Evolutionary conservation across 2,113 vertebrate genomes (phyloP), one percentile per base, ranked within the genome.

Genomic region (Tylochromis polylepis): DNA sequence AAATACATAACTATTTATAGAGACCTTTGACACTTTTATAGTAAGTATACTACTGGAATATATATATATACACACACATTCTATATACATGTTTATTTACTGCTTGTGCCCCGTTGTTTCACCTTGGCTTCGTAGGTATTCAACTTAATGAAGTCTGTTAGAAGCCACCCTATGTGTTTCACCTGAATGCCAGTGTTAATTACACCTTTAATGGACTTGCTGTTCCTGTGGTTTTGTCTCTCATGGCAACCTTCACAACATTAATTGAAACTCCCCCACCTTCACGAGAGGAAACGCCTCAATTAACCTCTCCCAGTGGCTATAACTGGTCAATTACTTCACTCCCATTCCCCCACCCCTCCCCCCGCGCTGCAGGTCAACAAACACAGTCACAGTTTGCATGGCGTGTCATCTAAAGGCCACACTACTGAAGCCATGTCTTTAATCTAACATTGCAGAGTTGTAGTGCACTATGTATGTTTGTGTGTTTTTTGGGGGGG

Each of bases 201-300:
- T 95, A 93, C 89, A 85, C 79, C 87, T 67, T 91, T 95, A 94
- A 93, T 94, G 88, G 92, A 92, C 91, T 93, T 29, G 2, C 77
- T 84, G 85, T 93, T 93, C 88, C 89, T 60, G 90, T 90, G 93
- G 91, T 86, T 95, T 88, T 34, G 77, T 88, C 90, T 95, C 92
- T 87, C 84, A 72, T 8, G 41, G 89, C 86, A 92, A 94, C 93
- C 93, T 95, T 93, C 94, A 92, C 88, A 90, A 58, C 86, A 84
- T 93, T 94, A 95, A 95, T 94, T 94, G 94, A 93, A 95, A 92
- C 89, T 86, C 92, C 92, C 83, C 90, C 89, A 85, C 90, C 90
- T 87, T 93, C 88, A 90, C 80, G 29, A 89, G 89, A 58, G 86
- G 84, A 88, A 93, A 91, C 55, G 87, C 93, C 92, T 93, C 93